Evolutionary conservation across 2,888 invertebrate species (phyloP).

Genomic region (Nymphalis urticae): DNA sequence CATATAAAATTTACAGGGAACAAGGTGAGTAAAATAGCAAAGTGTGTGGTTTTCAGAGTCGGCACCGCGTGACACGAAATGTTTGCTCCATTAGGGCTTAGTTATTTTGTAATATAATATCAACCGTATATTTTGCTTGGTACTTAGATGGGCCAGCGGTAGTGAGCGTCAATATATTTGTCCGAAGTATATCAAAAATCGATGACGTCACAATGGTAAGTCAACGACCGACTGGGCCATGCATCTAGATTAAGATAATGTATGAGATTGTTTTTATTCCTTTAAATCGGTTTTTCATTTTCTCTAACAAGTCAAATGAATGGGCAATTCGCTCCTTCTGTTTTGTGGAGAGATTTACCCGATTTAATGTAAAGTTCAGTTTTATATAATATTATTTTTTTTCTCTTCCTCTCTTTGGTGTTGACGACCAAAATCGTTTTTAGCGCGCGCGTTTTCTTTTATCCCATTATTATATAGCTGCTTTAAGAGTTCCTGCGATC

Average conservation of each 20-base stretch:
- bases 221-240: conserved; percentile 74
- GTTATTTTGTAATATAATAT: conserved; percentile 57
- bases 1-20: conserved; percentile 37
- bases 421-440: conserved; percentile 82
- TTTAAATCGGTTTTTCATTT: conserved; percentile 54
- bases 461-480: conserved; percentile 20
- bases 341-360: conserved; percentile 70
- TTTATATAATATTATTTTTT: conserved; percentile 51
- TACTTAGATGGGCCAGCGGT: conserved; percentile 94
- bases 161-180: conserved; percentile 98
- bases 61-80: conserved; percentile 44
- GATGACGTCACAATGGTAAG: conserved; percentile 99
- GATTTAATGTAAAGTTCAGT: conserved; percentile 56
- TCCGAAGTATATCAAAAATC: conserved; percentile 99
- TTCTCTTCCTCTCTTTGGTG: conserved; percentile 71
- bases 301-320: conserved; percentile 78
- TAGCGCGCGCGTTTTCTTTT: conserved; percentile 52
- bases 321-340: conserved; percentile 72
- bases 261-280: conserved; percentile 52
- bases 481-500: conserved; percentile 18
- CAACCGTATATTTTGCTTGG: conserved; percentile 78
- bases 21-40: conserved; percentile 46
- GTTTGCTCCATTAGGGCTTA: conserved; percentile 60
- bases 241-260: conserved; percentile 65
- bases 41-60: conserved; percentile 52